These are phyloP conservation scores for Grallaria varia DNA, from an alignment of 2,113 vertebrate genomes.

Conservation along the genomic window DNA sequence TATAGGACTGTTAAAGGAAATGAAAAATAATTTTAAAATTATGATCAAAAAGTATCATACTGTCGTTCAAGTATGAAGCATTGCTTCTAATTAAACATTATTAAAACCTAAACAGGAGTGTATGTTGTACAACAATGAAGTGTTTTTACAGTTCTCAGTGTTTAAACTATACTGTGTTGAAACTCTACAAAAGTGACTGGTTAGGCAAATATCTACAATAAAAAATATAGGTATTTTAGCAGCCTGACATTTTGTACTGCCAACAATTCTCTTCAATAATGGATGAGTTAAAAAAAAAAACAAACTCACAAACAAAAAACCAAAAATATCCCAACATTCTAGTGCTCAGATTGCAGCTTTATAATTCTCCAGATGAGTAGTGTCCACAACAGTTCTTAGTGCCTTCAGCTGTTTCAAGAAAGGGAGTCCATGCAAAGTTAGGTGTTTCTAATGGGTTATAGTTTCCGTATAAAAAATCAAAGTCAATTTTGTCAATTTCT, in stretches of 20 bases:
- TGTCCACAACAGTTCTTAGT: neutral
- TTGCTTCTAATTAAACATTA: neutral
- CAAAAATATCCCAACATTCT: no score
- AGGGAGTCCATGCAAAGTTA: neutral
- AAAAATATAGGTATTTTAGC: neutral
- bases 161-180: neutral
- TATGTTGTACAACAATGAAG: neutral
- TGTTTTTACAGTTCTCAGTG: neutral
- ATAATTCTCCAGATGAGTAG: neutral
- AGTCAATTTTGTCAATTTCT: neutral
- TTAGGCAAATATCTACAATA: neutral
- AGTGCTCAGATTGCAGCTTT: neutral
- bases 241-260: neutral
- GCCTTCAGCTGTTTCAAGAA: neutral
- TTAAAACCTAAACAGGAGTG: neutral
- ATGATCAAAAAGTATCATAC: neutral
- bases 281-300: neutral
- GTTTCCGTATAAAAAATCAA: neutral
- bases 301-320: neutral
- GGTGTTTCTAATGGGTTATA: neutral
- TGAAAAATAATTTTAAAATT: neutral
- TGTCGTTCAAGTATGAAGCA: neutral
- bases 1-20: neutral
- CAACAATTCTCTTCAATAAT: neutral
- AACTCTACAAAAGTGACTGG: neutral